These are phyloP conservation scores for Phengaris alcon DNA, from an alignment of 2,888 invertebrate genomes.

Conservation along the genomic window DNA sequence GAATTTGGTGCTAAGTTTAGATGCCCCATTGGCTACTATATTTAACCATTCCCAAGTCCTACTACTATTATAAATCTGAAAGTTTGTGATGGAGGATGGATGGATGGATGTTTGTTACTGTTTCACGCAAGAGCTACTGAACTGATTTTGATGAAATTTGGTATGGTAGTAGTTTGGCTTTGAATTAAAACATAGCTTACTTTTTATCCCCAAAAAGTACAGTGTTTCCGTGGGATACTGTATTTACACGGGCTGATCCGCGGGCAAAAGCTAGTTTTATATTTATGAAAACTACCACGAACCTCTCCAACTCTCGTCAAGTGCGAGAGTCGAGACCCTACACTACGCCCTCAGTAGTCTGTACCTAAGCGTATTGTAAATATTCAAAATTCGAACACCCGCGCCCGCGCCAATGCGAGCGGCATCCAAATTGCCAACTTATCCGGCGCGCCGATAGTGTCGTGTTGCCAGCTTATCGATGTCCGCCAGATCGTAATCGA, in stretches of 20 bases:
- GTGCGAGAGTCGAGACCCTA: background rate
- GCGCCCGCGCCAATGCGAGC: slow-evolving; percentile 48
- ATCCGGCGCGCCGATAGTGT: slow-evolving; percentile 46
- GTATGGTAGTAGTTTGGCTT: no score
- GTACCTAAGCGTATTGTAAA: slow-evolving; percentile 51
- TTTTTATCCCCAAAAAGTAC: no score
- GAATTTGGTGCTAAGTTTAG: no score
- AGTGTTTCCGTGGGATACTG: no score
- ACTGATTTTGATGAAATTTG: no score
- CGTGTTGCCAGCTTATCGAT: slow-evolving; percentile 37
- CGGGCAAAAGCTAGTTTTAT: no score
- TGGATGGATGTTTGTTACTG: no score
- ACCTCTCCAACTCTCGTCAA: background rate
- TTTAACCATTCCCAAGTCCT: background rate
- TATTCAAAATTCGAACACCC: slow-evolving; percentile 53
- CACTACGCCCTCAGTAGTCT: background rate
- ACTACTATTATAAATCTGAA: background rate
- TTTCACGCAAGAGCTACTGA: no score
- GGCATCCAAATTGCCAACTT: slow-evolving; percentile 69
- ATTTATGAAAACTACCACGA: background rate
- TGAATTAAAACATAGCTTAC: no score
- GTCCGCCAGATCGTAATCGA: slow-evolving; percentile 22
- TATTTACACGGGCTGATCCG: no score
- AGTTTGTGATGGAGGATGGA: no score
- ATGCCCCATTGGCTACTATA: no score